Evolutionary conservation across 2,113 vertebrate species (phyloP), one percentile per base, ranked within the genome.

Genomic region (Uria aalge): DNA sequence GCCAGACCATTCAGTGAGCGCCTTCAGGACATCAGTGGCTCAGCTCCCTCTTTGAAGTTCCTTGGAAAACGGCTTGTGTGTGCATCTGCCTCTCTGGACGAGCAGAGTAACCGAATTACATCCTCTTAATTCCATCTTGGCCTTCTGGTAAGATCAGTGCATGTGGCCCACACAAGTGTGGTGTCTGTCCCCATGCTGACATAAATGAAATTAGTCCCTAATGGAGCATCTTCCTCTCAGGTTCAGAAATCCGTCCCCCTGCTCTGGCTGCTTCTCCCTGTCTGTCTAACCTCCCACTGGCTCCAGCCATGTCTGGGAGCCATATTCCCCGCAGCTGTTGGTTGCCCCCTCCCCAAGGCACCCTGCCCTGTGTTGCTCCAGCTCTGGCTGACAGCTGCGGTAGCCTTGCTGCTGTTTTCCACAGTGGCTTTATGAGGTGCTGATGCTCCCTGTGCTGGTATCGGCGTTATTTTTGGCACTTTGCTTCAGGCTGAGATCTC

Each of bases 381-480:
- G 88, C 74, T 72, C 57, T 47, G 72, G 41, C 79, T 81, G 69
- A 23, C 52, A 79, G 88, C 88, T 82, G 81, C 1, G 0, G 29
- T 52, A 66, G 82, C 92, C 81, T 82, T 23, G 62, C 82, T 93
- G 75, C 94, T 6, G 1, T 79, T 92, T 93, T 83, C 78, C 71
- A 92, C 62, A 26, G 88, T 45, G 92, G 50, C 88, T 95, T 88
- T 69, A 16, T n/a, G 83, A 96, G 68, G 59, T 92, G 83, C 83
- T 91, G 62, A 73, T 0, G 13, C 64, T 95, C 64, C 59, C 80
- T 64, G 56, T 84, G 69, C 73, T 2, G 12, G 68, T 77, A 77
- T 4, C 7, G 3, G 52, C 94, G 92, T 92, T 96, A 94, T 91
- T 97, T 97, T 95, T 89, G 95, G 83, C 80, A 67, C 68, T 96